Evolutionary conservation across 2,797 vertebrate species (phyloP), one percentile per base, ranked within the genome.

Genomic region (Gobio occitaniae): DNA sequence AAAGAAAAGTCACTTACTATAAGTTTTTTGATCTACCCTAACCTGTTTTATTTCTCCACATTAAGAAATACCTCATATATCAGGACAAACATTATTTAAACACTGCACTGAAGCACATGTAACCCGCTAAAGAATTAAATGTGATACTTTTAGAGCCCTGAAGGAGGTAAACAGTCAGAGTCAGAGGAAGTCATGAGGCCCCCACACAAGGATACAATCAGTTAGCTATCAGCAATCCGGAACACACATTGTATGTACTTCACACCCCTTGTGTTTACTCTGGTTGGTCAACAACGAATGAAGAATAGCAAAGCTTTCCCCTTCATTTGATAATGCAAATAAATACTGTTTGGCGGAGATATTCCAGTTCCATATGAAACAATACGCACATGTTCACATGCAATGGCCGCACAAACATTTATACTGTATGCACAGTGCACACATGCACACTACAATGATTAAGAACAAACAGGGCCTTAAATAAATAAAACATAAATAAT

Each of bases 191-290:
- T 56, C 61, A 59, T 76, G 25, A 75, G 74, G 50, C 83, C 71
- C 54, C 9, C 86, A 86, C 87, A 90, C 80, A 87, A 44, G 84
- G 80, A 89, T 82, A 85, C 89, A 88, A 88, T 89, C 84, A 83
- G 74, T 75, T 84, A 82, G 78, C 68, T 87, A 89, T 89, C 84
- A 88, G 88, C 85, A 86, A 87, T 52, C 72, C 44, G 61, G 84
- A 89, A 82, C 78, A 74, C 59, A 74, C 88, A 84, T 38, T 89
- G 88, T 87, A 78, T 78, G 76, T 56, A 69, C 61, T 90, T 90
- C 88, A 86, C 86, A 89, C 89, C 86, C 86, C 54, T 68, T 15
- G 84, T 91, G 77, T 89, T 90, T 90, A 84, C 70, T 84, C 87
- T 88, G 80, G 77, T 89, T 85, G 87, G 68, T 87, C 87, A 82